Evolutionary conservation across 2,113 vertebrate genomes (phyloP).

Genomic region (Shinisaurus crocodilurus): DNA sequence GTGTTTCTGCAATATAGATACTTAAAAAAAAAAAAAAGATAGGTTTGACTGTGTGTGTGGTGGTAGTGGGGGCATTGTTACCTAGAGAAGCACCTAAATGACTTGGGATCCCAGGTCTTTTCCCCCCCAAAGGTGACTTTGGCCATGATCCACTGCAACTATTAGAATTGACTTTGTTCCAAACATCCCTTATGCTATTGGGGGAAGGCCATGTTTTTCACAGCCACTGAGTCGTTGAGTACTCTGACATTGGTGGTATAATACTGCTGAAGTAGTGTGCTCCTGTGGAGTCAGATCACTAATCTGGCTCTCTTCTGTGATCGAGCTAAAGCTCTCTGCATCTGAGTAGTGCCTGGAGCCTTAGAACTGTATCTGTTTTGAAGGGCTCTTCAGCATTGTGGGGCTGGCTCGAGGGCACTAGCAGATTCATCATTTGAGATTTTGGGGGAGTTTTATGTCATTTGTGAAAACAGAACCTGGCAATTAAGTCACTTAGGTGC

Average conservation of each 20-base stretch:
- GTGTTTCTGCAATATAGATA: not conserved
- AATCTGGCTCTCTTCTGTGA: not conserved
- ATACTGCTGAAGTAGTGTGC: not conserved
- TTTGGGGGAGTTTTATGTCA: slow-evolving; percentile 1
- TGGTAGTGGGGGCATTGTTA: not conserved
- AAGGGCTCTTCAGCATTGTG: not conserved
- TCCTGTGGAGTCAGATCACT: not conserved
- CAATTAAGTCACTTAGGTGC: slow-evolving; percentile 18
- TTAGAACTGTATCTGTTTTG: not conserved
- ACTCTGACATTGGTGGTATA: not conserved
- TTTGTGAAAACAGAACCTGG: not conserved
- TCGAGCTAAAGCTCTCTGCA: not conserved
- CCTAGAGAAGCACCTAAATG: slow-evolving; percentile 33
- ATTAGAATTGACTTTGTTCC: not conserved
- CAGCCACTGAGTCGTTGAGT: not conserved
- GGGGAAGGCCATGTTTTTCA: not conserved
- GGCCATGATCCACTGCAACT: not conserved
- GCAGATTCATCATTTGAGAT: not conserved
- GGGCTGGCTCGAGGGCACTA: not conserved
- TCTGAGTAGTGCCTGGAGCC: not conserved
- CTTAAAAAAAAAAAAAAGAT: not conserved
- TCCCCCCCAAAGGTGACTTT: not conserved
- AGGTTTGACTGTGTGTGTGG: not conserved
- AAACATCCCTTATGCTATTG: not conserved
- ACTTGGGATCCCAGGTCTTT: slow-evolving; percentile 3